Conservation (phyloP, 2,797 vertebrate species). For the Distichodus sexfasciatus region DNA sequence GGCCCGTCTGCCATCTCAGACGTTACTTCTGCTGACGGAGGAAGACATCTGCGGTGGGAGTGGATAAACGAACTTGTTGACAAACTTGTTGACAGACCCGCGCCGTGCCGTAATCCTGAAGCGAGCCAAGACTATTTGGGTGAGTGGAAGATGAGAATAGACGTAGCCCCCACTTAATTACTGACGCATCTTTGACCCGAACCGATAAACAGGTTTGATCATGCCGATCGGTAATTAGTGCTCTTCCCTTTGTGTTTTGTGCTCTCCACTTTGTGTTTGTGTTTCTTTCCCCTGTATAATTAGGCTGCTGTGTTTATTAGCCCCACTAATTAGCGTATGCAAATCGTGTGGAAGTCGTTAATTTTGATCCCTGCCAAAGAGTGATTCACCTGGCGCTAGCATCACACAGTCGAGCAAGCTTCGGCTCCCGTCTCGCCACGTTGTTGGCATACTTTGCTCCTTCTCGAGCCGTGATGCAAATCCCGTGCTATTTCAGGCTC, state of each 20-base stretch:
- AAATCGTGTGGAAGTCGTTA: slow-evolving; percentile 51
- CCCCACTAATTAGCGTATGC: slow-evolving; percentile 54
- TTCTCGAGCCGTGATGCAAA: slow-evolving; percentile 23
- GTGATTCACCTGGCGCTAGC: slow-evolving; percentile 46
- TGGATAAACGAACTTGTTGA: slow-evolving; percentile 34
- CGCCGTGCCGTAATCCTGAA: slow-evolving; percentile 11
- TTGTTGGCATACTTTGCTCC: slow-evolving; percentile 11
- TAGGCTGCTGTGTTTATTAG: slow-evolving; percentile 55
- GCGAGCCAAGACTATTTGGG: slow-evolving; percentile 14
- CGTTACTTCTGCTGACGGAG: background rate
- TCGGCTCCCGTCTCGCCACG: slow-evolving; percentile 13
- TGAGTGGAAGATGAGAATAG: slow-evolving; percentile 28
- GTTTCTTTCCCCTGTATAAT: slow-evolving; percentile 54
- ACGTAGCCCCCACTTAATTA: slow-evolving; percentile 42
- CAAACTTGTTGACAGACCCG: slow-evolving; percentile 21
- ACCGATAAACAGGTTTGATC: slow-evolving; percentile 53
- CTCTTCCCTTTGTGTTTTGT: slow-evolving; percentile 39
- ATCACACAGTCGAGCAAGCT: slow-evolving; percentile 17
- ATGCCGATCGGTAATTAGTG: slow-evolving; percentile 51
- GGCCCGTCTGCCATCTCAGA: background rate
- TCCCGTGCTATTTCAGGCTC: slow-evolving; percentile 6
- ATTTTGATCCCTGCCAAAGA: slow-evolving; percentile 43
- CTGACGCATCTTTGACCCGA: slow-evolving; percentile 42
- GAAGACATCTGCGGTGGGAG: background rate
- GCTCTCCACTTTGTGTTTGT: slow-evolving; percentile 46